Percentiles rank a stretch among this genome's conserved stretches.
Conservation (phyloP, 2,888 invertebrate genomes). For the Polymixis lichenea region DNA sequence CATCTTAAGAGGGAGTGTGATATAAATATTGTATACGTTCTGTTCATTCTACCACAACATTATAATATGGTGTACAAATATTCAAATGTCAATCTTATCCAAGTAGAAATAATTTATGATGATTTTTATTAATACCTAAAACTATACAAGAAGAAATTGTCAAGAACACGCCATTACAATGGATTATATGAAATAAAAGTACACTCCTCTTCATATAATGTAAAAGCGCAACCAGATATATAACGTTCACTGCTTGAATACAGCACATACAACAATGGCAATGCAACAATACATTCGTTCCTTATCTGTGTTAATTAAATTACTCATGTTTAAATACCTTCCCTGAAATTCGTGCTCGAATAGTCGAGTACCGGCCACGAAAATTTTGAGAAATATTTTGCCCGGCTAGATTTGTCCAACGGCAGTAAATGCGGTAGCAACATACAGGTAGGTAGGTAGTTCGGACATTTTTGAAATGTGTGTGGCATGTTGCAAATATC, state of each 20-base stretch:
- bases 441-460: neutral
- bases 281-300: conserved; percentile 22
- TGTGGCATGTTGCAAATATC: neutral
- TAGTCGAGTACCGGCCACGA: conserved; percentile 27
- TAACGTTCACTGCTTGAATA: neutral
- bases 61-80: no score
- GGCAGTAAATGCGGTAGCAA: conserved; percentile 22
- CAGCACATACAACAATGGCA: neutral
- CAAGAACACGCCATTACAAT: no score
- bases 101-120: no score
- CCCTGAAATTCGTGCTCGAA: conserved; percentile 23
- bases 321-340: conserved; percentile 60
- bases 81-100: no score
- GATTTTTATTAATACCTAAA: no score
- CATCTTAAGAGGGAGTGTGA: no score
- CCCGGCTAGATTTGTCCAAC: conserved; percentile 26
- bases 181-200: neutral
- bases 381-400: conserved; percentile 53
- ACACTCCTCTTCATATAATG: neutral
- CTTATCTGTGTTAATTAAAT: conserved; percentile 63
- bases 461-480: conserved; percentile 5
- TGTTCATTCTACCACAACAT: no score
- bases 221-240: neutral
- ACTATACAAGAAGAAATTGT: no score
- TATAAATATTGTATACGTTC: no score